Base-by-base conservation (phyloP, 2,888 invertebrate genomes). In the Caenorhabditis imperialis region DNA sequence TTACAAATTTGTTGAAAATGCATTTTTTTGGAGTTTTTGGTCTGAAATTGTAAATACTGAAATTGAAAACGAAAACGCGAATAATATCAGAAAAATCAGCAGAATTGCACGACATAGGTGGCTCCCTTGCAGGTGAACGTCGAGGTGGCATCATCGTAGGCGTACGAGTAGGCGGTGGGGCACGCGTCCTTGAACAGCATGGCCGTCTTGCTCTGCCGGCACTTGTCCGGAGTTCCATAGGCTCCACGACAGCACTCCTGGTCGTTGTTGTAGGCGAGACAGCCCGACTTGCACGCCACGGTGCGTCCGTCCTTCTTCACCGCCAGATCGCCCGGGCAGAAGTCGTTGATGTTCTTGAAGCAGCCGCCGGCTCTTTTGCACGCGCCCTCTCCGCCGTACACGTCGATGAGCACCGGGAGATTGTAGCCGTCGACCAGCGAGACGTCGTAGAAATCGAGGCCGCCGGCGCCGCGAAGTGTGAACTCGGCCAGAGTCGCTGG, bases 361-460 rank as follows among this genome's bases (percentile, higher is more conserved):
- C 76, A 76, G 7, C 72, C 76, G 8, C 76, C 76, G 16, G 76
- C 76, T 47, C 65, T 22, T 18, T 62, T 67, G 27, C 76, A 76
- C 16, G 47, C 72, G 18, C 50, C 69, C 3, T 40, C 8, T 25
- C 73, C 65, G 18, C 72, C 65, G 3, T 45, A 3, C 16, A 37
- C 40, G 33, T 81, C 75, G 27, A 84, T 78, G 30, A 75, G 58
- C 16, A 84, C 75, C 20, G 77, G 82, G 10, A 84, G 60, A 62
- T 90, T 90, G 86, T 89, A 90, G 4, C 91, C 91, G 83, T 91
- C n/a, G n/a, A n/a, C n/a, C n/a, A n/a, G n/a, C n/a, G n/a, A n/a
- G n/a, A n/a, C n/a, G n/a, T n/a, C n/a, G 82, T 91, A 91, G 84
- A 88, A 90, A 81, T 90, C 90, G 18, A 74, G 63, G 35, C 86